These are phyloP conservation scores for Metopolophium dirhodum DNA, from an alignment of 1,140 invertebrate species.

Conservation along the genomic window DNA sequence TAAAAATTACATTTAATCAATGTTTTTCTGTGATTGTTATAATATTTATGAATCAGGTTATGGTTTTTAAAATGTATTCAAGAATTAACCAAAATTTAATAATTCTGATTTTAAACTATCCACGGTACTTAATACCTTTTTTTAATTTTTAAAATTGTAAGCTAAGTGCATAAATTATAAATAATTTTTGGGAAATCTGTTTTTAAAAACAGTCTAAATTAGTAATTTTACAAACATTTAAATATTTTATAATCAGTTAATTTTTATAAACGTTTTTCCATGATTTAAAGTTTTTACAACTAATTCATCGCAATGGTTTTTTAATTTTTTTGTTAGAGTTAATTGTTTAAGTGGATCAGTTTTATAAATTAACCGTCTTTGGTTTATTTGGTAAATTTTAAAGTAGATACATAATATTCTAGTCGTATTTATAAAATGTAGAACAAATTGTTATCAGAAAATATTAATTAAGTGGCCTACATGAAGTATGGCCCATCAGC, in stretches of 20 bases:
- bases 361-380: not conserved
- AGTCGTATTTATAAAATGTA: not conserved
- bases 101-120: too few species aligned
- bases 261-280: not conserved
- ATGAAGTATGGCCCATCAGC: too few species aligned
- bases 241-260: not conserved
- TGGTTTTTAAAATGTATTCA: not conserved
- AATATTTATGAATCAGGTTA: not conserved
- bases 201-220: not conserved
- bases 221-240: not conserved
- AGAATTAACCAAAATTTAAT: not conserved
- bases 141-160: not conserved
- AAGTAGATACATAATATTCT: not conserved
- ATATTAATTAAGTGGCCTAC: too few species aligned
- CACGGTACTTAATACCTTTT: too few species aligned
- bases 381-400: not conserved
- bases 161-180: not conserved
- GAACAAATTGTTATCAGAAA: not conserved
- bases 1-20: not conserved
- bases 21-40: not conserved
- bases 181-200: not conserved
- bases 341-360: not conserved
- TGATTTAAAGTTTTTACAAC: not conserved
- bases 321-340: not conserved
- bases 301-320: not conserved